These are phyloP conservation scores for Rotaria magnacalcarata DNA, from an alignment of 2,888 invertebrate species.

Conservation along the genomic window DNA sequence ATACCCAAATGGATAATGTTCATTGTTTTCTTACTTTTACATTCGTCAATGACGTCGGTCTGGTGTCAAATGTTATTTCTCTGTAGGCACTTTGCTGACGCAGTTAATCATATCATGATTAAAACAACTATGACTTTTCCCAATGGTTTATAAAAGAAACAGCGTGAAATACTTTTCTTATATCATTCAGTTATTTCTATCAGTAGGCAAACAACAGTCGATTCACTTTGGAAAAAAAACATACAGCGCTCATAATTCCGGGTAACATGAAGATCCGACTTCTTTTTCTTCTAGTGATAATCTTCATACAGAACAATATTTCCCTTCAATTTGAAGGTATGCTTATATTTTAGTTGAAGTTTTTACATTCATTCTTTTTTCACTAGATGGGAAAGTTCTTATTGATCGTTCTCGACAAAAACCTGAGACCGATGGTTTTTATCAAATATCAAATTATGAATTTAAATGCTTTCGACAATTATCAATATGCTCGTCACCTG, in stretches of 20 bases:
- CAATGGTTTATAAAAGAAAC: neutral
- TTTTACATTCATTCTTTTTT: neutral
- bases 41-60: neutral
- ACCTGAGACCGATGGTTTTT: neutral
- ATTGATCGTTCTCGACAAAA: neutral
- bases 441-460: constrained; percentile 13
- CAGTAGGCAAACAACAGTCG: neutral
- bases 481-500: neutral
- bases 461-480: constrained; percentile 17
- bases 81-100: neutral
- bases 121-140: neutral
- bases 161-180: neutral
- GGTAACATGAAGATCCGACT: neutral
- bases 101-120: neutral
- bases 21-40: neutral
- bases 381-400: neutral
- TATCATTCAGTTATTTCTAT: neutral
- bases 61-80: neutral
- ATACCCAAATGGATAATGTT: neutral
- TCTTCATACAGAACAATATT: neutral
- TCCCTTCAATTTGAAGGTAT: neutral
- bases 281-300: neutral
- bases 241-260: neutral
- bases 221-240: no score
- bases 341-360: neutral